Evolutionary conservation across 2,888 invertebrate genomes (phyloP), one percentile per base, ranked within the genome.

Genomic region (Darwinula stevensoni): DNA sequence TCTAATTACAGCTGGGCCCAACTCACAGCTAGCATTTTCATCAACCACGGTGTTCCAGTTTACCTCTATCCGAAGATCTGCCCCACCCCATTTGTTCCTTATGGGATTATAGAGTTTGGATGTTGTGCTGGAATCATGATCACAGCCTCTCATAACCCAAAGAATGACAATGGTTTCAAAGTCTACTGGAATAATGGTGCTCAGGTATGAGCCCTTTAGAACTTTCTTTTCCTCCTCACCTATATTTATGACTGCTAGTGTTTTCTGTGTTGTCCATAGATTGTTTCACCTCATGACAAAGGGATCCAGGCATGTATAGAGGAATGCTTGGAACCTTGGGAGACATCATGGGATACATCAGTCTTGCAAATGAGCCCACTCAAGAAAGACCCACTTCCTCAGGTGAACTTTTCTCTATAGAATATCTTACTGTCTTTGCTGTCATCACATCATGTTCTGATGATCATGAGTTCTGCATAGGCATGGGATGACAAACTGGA

Each of bases 91-190:
- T 73, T 84, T 45, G 70, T 97, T 17, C 74, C 97, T 0, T 97
- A 73, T 51, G 65, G 68, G 1, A 71, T 86, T 1, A 56, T 59
- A 3, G 57, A 65, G 38, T 65, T 66, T 35, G 62, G 65, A 13
- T 72, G 74, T 34, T 65, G 67, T 2, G 75, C 71, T 26, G 88
- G 88, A 0, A 63, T 88, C 4, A 84, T 88, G 76, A 65, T 88
- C 4, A 91, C 88, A 1, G 88, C 88, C 0, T 86, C 84, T 0
- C 88, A 88, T 46, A 88, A 88, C 53, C 88, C 86, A 0, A 82
- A 78, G 47, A 68, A 82, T 16, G 86, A 91, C 47, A 88, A 88
- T 47, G 88, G 88, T 2, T 99, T 91, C 47, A 97, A 97, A 57
- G 88, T 88, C 4, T 97, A 91, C 50, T 88, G 84, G 70, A 57